Evolutionary conservation across 2,113 vertebrate genomes (phyloP).

Genomic region (Abramis brama): DNA sequence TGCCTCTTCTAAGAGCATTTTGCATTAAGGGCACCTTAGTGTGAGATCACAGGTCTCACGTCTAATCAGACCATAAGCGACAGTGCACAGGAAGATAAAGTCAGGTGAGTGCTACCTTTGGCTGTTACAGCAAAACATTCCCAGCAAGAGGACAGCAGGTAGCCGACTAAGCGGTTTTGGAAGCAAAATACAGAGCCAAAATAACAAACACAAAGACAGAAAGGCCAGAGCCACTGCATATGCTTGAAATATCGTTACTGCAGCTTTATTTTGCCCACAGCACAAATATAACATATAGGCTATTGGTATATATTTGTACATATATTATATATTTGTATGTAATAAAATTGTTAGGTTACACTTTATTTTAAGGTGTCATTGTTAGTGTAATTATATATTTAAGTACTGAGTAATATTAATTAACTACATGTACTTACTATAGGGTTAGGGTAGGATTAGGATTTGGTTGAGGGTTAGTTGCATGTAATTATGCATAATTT

Average conservation of each 20-base stretch:
- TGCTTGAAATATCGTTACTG: background rate
- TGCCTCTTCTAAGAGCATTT: constrained; percentile 65
- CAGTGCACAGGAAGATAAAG: constrained; percentile 77
- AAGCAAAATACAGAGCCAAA: background rate
- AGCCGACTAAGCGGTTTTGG: constrained; percentile 62
- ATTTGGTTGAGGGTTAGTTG: no score
- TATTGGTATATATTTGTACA: background rate
- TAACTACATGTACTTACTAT: no score
- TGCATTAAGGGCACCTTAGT: constrained; percentile 65
- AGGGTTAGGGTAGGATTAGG: no score
- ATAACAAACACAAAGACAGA: background rate
- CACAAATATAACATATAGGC: background rate
- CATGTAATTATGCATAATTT: no score
- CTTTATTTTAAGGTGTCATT: no score
- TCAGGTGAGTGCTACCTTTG: constrained; percentile 69
- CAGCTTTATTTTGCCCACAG: background rate
- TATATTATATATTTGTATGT: background rate
- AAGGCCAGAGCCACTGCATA: background rate
- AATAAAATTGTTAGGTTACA: background rate
- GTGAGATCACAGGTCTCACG: constrained; percentile 66
- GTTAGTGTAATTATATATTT: no score
- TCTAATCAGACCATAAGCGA: constrained; percentile 66
- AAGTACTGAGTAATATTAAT: no score
- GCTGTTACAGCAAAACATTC: constrained; percentile 51
- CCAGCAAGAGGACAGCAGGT: constrained; percentile 63